Conservation (phyloP, 1,140 invertebrate species). For the Cherax destructor region DNA sequence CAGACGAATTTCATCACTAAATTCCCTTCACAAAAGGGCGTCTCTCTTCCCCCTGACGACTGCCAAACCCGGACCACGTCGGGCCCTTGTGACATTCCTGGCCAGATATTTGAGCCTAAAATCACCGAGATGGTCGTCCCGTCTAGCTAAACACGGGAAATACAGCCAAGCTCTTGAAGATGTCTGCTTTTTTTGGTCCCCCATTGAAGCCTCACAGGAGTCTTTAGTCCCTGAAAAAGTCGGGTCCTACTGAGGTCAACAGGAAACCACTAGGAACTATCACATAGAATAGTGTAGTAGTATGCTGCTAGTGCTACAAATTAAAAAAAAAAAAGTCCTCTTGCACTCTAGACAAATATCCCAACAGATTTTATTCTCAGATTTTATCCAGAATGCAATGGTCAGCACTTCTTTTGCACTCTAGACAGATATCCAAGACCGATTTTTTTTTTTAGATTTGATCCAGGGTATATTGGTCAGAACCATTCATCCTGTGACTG, state of each 20-base stretch:
- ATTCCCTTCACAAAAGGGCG: neutral
- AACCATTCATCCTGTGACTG: too few relatives aligned
- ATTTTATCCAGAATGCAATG: too few relatives aligned
- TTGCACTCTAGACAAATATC: too few relatives aligned
- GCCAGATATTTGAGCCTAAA: constrained; percentile 55
- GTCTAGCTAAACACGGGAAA: constrained; percentile 41
- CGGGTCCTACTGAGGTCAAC: constrained; percentile 9
- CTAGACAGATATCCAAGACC: too few relatives aligned
- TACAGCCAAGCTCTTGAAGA: constrained; percentile 24
- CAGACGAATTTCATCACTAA: neutral
- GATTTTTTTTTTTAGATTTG: too few relatives aligned
- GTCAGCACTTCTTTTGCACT: too few relatives aligned
- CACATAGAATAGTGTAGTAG: too few relatives aligned
- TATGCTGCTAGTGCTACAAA: too few relatives aligned
- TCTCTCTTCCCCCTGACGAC: neutral
- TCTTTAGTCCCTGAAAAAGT: neutral
- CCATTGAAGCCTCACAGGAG: neutral
- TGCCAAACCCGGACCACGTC: neutral
- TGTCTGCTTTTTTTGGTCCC: constrained; percentile 24
- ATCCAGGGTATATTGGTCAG: too few relatives aligned
- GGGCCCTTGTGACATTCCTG: constrained; percentile 50
- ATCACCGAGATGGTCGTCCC: constrained; percentile 39
- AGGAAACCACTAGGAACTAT: neutral
- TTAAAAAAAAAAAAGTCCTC: too few relatives aligned
- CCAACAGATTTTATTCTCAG: too few relatives aligned